Conservation (phyloP, 35 echinoderm and acorn worm genomes). For the Apostichopus japonicus region DNA sequence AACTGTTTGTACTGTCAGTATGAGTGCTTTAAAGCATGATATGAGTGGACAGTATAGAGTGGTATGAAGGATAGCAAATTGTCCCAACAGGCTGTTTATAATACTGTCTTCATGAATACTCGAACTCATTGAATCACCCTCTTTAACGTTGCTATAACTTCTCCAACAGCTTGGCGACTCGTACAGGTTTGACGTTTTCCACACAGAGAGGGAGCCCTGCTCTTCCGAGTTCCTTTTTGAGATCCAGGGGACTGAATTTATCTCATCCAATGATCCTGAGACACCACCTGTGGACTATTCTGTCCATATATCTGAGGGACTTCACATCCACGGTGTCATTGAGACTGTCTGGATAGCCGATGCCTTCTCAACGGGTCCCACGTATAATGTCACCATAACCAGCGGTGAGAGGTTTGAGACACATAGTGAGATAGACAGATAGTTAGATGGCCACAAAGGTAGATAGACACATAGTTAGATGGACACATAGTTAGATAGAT, state of each 20-base stretch:
- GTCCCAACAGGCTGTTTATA: no score
- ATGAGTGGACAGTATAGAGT: no score
- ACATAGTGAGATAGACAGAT: no score
- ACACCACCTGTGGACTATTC: conserved; percentile 80
- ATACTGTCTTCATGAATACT: no score
- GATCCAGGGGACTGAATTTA: conserved; percentile 60
- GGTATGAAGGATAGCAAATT: no score
- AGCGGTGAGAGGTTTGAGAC: conserved; percentile 45
- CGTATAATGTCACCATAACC: conserved; percentile 69
- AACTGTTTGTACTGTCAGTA: no score
- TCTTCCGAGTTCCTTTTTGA: conserved; percentile 81
- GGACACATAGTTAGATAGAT: no score
- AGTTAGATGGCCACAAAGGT: no score
- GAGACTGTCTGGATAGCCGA: conserved; percentile 69
- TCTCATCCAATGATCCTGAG: conserved; percentile 48
- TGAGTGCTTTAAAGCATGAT: no score
- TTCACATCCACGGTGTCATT: conserved; percentile 56
- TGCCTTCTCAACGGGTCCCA: conserved; percentile 72
- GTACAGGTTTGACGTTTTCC: conserved; percentile 79
- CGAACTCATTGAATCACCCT: no score
- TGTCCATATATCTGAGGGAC: conserved; percentile 60
- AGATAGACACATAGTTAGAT: no score
- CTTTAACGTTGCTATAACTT: background rate
- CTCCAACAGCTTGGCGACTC: conserved; percentile 55
- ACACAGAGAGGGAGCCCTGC: conserved; percentile 73